Percentiles rank a stretch among this genome's conserved stretches.
phyloP scores from a whole-genome alignment of 1,140 invertebrate genomes.

The Neodiprion pinetum region DNA sequence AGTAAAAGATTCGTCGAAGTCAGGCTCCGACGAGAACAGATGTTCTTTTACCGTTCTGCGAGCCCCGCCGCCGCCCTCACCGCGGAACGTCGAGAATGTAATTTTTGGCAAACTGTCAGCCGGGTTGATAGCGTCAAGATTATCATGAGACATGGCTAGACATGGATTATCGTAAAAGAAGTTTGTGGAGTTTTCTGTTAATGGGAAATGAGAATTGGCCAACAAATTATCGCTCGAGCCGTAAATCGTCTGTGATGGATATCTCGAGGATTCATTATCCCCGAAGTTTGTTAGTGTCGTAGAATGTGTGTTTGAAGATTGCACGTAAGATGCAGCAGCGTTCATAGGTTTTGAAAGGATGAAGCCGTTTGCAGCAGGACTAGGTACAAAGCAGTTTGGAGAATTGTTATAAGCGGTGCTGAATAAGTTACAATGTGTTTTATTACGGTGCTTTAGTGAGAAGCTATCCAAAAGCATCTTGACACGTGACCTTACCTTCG shows the following conservation, averaged over 20 bases:
- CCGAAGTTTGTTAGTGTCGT: neutral
- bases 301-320: neutral
- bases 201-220: conserved; percentile 33
- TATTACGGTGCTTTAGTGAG: conserved; percentile 28
- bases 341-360: neutral
- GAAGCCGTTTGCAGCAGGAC: neutral
- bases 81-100: neutral
- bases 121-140: neutral
- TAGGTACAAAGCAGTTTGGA: conserved; percentile 3
- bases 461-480: conserved; percentile 51
- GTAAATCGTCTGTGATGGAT: neutral
- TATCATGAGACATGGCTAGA: neutral
- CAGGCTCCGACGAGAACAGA: neutral
- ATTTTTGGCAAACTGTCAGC: neutral
- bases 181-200: neutral
- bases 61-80: neutral
- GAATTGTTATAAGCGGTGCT: conserved; percentile 8
- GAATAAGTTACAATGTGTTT: conserved; percentile 6
- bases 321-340: neutral
- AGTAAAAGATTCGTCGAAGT: neutral
- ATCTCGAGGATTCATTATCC: neutral
- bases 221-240: neutral
- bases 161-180: neutral
- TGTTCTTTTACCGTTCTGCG: neutral
- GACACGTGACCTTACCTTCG: conserved; percentile 58